Base-by-base conservation (phyloP, 2,113 vertebrate genomes). In the Pipra filicauda region DNA sequence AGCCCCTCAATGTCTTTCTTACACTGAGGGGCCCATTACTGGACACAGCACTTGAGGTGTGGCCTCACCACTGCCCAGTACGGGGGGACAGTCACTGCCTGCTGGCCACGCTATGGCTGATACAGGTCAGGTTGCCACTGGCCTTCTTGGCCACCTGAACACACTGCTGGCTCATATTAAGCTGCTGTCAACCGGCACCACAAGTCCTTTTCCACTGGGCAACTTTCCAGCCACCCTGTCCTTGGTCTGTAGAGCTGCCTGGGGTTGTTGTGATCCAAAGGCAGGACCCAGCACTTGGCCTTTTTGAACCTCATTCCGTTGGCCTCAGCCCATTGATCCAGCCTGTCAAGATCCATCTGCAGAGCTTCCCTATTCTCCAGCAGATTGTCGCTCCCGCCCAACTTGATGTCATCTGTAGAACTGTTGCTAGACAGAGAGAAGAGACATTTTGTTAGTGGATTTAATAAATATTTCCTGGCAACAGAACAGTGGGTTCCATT, bases 331-430 rank as follows among this genome's bases (percentile, higher is more conserved):
- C 35, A n/a, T 20, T 0, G 0, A 58, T 41, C 13, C 74, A 76
- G 24, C 17, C 33, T 66, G 62, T 3, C 7, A 41, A 43, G 18
- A 8, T 35, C 49, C 16, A 22, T 64, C 24, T 77, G 39, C 3
- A 88, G 58, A 15, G 13, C 6, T 65, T 21, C 14, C 33, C 64
- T 44, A 17, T 24, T 3, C 23, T 35, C 4, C 1, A 35, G 23
- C 9, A 81, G 15, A 48, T 30, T 23, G 17, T 5, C 28, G 19
- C 5, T 64, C 0, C 4, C 0, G 0, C 24, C 1, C 8, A 39
- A 0, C 5, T 22, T 20, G 5, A 15, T 72, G 39, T 80, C 1
- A 1, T 72, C 39, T 72, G 13, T 43, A 46, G 22, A 76, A 18
- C 0, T 62, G 8, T 11, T 62, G 52, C 46, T 93, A 51, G 31